phyloP scores from a whole-genome alignment of 1,140 invertebrate species.

The Ostrea edulis region DNA sequence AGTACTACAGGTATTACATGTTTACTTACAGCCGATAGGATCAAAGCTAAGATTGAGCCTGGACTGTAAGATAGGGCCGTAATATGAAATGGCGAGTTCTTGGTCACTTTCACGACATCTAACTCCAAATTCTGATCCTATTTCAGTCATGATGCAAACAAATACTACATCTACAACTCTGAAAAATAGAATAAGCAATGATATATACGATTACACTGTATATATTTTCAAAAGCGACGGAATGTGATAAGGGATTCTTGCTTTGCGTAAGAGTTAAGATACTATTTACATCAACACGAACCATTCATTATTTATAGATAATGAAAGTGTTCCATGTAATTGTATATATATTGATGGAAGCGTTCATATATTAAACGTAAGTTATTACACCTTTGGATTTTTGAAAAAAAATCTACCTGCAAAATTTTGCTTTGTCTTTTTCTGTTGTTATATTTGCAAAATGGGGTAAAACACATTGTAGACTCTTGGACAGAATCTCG shows the following conservation, averaged over 20 bases:
- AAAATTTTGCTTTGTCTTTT: background rate
- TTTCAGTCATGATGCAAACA: background rate
- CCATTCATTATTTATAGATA: background rate
- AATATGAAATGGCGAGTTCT: background rate
- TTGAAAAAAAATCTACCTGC: background rate
- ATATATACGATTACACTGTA: too few relatives aligned
- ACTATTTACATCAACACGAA: background rate
- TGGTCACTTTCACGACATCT: background rate
- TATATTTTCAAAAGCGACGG: too few relatives aligned
- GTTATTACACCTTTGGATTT: background rate
- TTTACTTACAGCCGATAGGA: background rate
- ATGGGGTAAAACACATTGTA: background rate
- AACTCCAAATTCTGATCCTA: background rate
- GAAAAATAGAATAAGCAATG: background rate
- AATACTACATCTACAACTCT: background rate
- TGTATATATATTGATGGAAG: too few relatives aligned
- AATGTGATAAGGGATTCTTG: too few relatives aligned
- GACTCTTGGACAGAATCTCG: background rate
- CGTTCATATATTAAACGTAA: background rate
- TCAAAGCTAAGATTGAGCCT: background rate
- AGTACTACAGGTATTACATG: too few relatives aligned
- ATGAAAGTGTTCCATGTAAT: background rate
- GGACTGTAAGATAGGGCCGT: background rate
- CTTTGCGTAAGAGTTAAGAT: too few relatives aligned
- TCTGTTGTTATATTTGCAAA: slow-evolving; percentile 1